Percentiles rank a stretch among this genome's conserved stretches.
Conservation (phyloP, 2,797 vertebrate species). For the Geotrypetes seraphini region DNA sequence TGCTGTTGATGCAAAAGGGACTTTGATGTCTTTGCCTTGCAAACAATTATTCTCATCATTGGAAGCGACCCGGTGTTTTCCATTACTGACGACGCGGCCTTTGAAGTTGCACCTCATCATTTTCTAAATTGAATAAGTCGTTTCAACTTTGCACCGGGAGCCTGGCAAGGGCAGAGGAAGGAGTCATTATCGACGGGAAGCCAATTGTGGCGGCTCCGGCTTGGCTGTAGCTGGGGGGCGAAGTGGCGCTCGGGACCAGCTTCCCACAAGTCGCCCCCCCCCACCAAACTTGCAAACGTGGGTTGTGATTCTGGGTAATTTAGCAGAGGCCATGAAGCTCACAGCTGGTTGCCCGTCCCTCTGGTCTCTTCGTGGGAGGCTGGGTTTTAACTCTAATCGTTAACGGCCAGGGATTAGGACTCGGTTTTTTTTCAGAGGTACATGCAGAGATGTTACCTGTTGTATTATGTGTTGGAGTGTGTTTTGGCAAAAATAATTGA, state of each 20-base stretch:
- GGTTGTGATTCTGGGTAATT: no score
- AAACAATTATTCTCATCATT: constrained; percentile 79
- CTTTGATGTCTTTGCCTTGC: constrained; percentile 70
- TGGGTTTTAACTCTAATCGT: no score
- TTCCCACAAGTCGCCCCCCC: no score
- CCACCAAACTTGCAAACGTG: no score
- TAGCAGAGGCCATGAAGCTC: no score
- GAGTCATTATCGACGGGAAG: constrained; percentile 81
- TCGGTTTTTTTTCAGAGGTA: no score
- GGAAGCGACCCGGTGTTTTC: constrained; percentile 76
- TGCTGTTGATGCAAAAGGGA: constrained; percentile 67
- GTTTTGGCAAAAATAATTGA: no score
- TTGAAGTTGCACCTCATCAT: constrained; percentile 81
- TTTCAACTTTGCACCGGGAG: constrained; percentile 76
- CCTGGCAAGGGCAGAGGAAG: constrained; percentile 75
- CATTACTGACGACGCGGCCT: constrained; percentile 68
- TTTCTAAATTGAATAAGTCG: constrained; percentile 80
- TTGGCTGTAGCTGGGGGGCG: constrained; percentile 74
- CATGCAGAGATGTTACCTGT: no score
- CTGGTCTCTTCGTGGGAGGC: no score
- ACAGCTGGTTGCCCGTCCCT: no score
- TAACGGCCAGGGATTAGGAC: no score
- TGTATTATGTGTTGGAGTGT: no score
- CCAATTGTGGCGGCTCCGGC: constrained; percentile 74
- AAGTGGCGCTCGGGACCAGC: constrained; percentile 60